Base-by-base conservation (phyloP, 2,113 vertebrate genomes). In the Etheostoma spectabile region DNA sequence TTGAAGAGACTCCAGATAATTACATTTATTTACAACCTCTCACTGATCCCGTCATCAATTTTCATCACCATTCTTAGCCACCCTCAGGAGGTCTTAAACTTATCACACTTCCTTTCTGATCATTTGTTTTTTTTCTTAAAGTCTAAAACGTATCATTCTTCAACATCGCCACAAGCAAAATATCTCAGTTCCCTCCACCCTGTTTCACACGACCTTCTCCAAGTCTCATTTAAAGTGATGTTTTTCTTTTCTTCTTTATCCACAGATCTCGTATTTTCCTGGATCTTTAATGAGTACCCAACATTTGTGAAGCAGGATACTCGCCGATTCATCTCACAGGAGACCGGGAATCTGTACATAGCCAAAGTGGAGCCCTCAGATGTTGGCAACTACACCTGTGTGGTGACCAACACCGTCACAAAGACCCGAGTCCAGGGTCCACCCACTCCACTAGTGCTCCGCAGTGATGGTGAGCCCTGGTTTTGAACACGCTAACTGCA, bases 211-310 rank as follows among this genome's bases (percentile, higher is more conserved):
- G 10, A 16, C 24, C 21, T 0, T 6, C 8, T 8, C 10, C 0
- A 4, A 48, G 38, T 65, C n/a, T 27, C 8, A 65, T 10, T 4
- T 19, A 10, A 71, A 77, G 38, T 74, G 19, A 85, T 5, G 27
- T 35, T 27, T 80, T 0, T 49, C 13, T 3, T 57, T 46, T n/a
- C 78, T 49, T 64, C 3, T 78, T 51, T 83, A 0, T 82, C 89
- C 93, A 55, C 95, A 99, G 98, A 97, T 90, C 93, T 99, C 71
- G 95, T 92, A 66, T 99, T 99, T n/a, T 97, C 97, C 0, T 99
- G 98, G 98, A 98, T 99, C 93, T 98, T 99, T 93, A 99, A 99
- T 2, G 98, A 99, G 86, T 97, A 97, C 83, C 98, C 98, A 0
- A 95, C 95, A 1, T 97, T 96, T 27, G 97, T 98, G 67, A 97